Evolutionary conservation across 2,888 invertebrate species (phyloP), one percentile per base, ranked within the genome.

Genomic region (Crocallis elinguaria): DNA sequence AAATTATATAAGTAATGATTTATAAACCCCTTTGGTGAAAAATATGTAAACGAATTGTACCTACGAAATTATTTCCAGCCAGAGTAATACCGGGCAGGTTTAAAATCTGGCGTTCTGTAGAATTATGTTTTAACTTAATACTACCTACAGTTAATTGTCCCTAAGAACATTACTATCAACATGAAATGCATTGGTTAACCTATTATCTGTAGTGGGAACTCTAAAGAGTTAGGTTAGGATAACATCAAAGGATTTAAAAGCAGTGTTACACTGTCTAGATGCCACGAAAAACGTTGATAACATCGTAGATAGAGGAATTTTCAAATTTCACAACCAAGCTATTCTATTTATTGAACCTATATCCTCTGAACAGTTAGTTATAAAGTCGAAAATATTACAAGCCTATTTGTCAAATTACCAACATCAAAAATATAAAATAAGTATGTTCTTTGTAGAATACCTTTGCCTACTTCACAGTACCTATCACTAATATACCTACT

Each of bases 291-390:
- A 30, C 23, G 23, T 12, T 35, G 27, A 41, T 32, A 37, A 23
- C 35, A 12, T 37, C 23, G 25, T 16, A 35, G 44, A 38, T 17
- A n/a, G 13, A 39, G 44, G 50, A 50, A 50, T 51, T 51, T 44
- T 21, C 8, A 37, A n/a, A n/a, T n/a, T n/a, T n/a, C n/a, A 12
- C 13, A 37, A 39, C 39, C 27, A 29, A 39, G 23, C 12, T 29
- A 25, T 36, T 11, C n/a, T 39, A 39, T 23, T 14, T 6, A n/a
- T 39, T 29, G 16, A 23, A 7, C 16, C 8, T 16, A 27, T 37
- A 3, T 37, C 4, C 19, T 37, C n/a, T n/a, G n/a, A n/a, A n/a
- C n/a, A n/a, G n/a, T n/a, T 37, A 30, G 8, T 30, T 37, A 6
- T 14, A 37, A 38, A 29, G 12, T 32, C 9, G n/a, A n/a, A n/a